Conservation (phyloP, 1,140 invertebrate species). For the Drosophila novamexicana region DNA sequence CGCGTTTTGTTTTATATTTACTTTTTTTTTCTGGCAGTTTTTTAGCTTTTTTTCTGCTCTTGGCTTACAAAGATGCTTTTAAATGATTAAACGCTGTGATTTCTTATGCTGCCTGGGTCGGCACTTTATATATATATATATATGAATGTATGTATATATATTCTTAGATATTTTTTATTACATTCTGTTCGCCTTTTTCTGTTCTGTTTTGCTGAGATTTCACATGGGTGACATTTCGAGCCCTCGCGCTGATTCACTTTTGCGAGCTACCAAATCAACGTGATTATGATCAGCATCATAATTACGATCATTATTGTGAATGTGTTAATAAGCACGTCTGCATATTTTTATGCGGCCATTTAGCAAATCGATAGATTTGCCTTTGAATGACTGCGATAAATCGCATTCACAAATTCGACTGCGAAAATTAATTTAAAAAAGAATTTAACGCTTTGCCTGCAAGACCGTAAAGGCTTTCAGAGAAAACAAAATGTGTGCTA, state of each 20-base stretch:
- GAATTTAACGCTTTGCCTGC: slow-evolving; percentile 22
- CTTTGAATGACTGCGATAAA: slow-evolving; percentile 22
- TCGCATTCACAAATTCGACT: slow-evolving; percentile 17
- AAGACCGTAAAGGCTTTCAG: slow-evolving; percentile 6
- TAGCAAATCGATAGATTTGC: slow-evolving; percentile 40
- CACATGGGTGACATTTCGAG: slow-evolving; percentile 52
- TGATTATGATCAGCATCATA: slow-evolving; percentile 2
- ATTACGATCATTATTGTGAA: slow-evolving; percentile 5
- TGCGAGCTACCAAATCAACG: background rate
- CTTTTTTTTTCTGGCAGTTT: slow-evolving; percentile 24
- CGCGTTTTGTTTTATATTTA: slow-evolving; percentile 52
- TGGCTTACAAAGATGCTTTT: slow-evolving; percentile 72
- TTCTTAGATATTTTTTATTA: slow-evolving; percentile 26
- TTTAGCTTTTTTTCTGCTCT: slow-evolving; percentile 31
- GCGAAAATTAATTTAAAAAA: slow-evolving; percentile 34
- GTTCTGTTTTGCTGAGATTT: slow-evolving; percentile 20
- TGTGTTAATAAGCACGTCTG: slow-evolving; percentile 31
- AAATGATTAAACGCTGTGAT: slow-evolving; percentile 77
- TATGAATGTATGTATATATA: background rate
- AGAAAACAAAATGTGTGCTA: background rate
- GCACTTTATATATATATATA: slow-evolving; percentile 24
- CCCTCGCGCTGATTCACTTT: slow-evolving; percentile 28
- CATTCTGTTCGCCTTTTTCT: slow-evolving; percentile 26
- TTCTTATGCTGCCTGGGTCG: slow-evolving; percentile 58
- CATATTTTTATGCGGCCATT: slow-evolving; percentile 30